phyloP scores from a whole-genome alignment of 2,797 vertebrate species.

The Sebastes trivittatus region DNA sequence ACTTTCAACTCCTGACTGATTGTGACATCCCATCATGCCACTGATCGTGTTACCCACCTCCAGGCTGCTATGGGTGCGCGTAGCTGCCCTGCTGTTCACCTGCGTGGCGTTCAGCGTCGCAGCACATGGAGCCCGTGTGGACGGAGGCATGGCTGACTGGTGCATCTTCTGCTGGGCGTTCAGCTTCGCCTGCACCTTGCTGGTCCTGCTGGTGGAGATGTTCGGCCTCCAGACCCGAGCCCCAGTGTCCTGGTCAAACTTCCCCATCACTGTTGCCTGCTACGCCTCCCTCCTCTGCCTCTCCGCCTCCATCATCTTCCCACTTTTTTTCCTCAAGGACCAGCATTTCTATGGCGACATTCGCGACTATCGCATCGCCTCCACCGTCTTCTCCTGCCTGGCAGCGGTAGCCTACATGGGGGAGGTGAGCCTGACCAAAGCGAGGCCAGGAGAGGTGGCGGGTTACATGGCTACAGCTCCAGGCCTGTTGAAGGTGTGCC shows the following conservation, averaged over 20 bases:
- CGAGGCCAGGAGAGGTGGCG: constrained; percentile 87
- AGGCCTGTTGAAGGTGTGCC: constrained; percentile 89
- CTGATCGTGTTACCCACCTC: constrained; percentile 68
- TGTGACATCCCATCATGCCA: constrained; percentile 72
- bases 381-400: constrained; percentile 89
- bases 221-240: constrained; percentile 78
- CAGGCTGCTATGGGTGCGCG: constrained; percentile 82
- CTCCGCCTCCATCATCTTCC: constrained; percentile 88
- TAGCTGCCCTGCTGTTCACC: constrained; percentile 84
- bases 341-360: fast-evolving
- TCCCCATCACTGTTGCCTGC: constrained; percentile 89
- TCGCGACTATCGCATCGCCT: constrained; percentile 74
- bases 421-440: constrained; percentile 87
- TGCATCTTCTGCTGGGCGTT: constrained; percentile 92
- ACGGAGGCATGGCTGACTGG: constrained; percentile 73
- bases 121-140: constrained; percentile 11
- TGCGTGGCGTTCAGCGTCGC: constrained; percentile 86
- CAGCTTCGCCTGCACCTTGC: constrained; percentile 85
- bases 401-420: constrained; percentile 83
- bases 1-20: background rate
- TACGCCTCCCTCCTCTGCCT: constrained; percentile 88
- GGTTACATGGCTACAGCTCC: constrained; percentile 93
- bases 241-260: constrained; percentile 90
- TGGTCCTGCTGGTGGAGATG: constrained; percentile 87
- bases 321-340: constrained; percentile 76